phyloP scores from a whole-genome alignment of 2,797 vertebrate species.

The Helostoma temminkii region DNA sequence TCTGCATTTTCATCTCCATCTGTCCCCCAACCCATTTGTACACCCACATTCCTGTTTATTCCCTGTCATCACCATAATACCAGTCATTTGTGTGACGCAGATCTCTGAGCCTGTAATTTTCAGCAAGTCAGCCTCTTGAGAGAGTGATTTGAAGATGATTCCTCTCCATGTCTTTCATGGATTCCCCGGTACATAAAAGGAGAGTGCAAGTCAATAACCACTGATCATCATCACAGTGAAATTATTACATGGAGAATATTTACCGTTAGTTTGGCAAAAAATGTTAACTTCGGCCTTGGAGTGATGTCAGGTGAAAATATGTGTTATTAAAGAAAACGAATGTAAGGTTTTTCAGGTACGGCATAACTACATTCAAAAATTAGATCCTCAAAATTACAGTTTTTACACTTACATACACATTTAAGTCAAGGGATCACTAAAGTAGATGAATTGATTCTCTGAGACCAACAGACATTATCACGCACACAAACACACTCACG shows the following conservation, averaged over 20 bases:
- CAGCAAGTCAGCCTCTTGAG: slow-evolving; percentile 37
- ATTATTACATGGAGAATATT: not conserved
- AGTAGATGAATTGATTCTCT: not conserved
- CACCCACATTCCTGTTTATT: slow-evolving; percentile 66
- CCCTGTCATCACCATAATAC: slow-evolving; percentile 64
- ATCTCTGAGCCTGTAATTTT: slow-evolving; percentile 70
- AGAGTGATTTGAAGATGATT: slow-evolving; percentile 43
- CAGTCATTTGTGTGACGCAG: slow-evolving; percentile 67
- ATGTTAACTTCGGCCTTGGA: not conserved
- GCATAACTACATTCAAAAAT: too few species aligned
- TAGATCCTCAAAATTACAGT: too few species aligned
- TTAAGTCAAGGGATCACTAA: not conserved
- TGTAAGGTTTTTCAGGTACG: too few species aligned
- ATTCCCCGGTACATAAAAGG: slow-evolving; percentile 2
- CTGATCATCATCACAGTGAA: not conserved
- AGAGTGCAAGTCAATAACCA: not conserved
- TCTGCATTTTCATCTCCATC: slow-evolving; percentile 30
- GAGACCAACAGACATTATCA: not conserved
- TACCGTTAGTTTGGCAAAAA: too few species aligned
- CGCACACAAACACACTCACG: not conserved
- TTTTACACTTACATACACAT: too few species aligned
- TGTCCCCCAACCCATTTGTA: slow-evolving; percentile 32
- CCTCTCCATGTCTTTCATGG: slow-evolving; percentile 26
- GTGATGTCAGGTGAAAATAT: too few species aligned
- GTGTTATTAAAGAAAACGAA: too few species aligned